phyloP scores from a whole-genome alignment of 1,140 invertebrate species.

The Drosophila obscura region DNA sequence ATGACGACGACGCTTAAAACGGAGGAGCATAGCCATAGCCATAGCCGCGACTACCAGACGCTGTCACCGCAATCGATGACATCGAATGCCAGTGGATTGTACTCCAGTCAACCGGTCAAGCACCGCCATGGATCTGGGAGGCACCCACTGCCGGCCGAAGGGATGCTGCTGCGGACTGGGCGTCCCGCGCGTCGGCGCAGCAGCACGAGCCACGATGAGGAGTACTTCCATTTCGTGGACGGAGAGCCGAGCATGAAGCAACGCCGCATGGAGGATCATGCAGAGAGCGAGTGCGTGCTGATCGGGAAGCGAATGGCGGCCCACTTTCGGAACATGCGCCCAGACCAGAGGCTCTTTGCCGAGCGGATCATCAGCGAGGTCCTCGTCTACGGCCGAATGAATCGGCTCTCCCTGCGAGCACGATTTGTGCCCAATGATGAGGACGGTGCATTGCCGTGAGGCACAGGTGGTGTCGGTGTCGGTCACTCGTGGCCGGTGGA shows the following conservation, averaged over 20 bases:
- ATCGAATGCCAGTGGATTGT: background rate
- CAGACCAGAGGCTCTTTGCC: constrained; percentile 63
- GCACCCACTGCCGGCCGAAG: too few species aligned
- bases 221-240: background rate
- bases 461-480: too few species aligned
- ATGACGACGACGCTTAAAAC: background rate
- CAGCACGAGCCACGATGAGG: constrained; percentile 14
- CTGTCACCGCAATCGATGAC: background rate
- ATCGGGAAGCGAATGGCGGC: constrained; percentile 66
- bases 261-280: constrained; percentile 6
- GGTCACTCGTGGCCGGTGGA: too few species aligned
- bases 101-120: background rate
- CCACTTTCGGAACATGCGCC: constrained; percentile 69
- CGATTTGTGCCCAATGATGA: constrained; percentile 38
- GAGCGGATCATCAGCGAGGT: constrained; percentile 70
- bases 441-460: too few species aligned
- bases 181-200: background rate
- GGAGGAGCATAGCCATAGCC: background rate
- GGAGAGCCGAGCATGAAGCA: constrained; percentile 1
- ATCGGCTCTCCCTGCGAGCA: constrained; percentile 55
- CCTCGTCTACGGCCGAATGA: constrained; percentile 64
- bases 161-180: too few species aligned
- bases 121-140: too few species aligned
- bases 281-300: constrained; percentile 60
- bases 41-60: constrained; percentile 2